phyloP scores from a whole-genome alignment of 2,888 invertebrate genomes.

The Phyllotreta striolata region DNA sequence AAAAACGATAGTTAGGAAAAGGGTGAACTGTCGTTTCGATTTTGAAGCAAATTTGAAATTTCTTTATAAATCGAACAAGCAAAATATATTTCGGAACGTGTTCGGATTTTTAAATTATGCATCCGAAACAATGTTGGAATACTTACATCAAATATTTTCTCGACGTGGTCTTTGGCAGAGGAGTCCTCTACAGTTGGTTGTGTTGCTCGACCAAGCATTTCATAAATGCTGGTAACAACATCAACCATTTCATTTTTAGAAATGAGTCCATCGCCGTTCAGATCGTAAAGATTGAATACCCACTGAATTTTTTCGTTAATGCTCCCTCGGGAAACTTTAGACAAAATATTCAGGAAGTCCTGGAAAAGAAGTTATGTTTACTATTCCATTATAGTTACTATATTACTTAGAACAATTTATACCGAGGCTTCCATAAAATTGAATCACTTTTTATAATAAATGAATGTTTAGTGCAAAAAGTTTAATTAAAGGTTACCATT shows the following conservation, averaged over 20 bases:
- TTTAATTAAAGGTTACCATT: neutral
- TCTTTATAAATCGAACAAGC: neutral
- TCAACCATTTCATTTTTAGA: conserved; percentile 85
- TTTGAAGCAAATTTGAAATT: no score
- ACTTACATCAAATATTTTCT: conserved; percentile 84
- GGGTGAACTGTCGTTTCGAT: no score
- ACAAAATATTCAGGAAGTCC: conserved; percentile 86
- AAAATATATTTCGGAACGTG: neutral
- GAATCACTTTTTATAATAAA: neutral
- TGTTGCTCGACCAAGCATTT: conserved; percentile 83
- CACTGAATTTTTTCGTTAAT: conserved; percentile 87
- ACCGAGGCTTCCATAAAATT: no score
- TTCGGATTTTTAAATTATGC: neutral
- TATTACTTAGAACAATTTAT: no score
- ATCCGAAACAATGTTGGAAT: neutral
- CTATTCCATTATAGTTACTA: neutral
- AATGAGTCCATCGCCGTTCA: conserved; percentile 86
- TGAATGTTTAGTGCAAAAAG: neutral
- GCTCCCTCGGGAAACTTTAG: conserved; percentile 84
- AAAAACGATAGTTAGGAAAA: no score
- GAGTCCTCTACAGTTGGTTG: conserved; percentile 75
- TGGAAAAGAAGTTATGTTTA: conserved; percentile 57
- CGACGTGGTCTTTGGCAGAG: conserved; percentile 84
- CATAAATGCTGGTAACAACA: conserved; percentile 85
- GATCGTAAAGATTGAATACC: conserved; percentile 88